Conservation (phyloP, 2,113 vertebrate genomes). For the Hippocampus guttulatus region DNA sequence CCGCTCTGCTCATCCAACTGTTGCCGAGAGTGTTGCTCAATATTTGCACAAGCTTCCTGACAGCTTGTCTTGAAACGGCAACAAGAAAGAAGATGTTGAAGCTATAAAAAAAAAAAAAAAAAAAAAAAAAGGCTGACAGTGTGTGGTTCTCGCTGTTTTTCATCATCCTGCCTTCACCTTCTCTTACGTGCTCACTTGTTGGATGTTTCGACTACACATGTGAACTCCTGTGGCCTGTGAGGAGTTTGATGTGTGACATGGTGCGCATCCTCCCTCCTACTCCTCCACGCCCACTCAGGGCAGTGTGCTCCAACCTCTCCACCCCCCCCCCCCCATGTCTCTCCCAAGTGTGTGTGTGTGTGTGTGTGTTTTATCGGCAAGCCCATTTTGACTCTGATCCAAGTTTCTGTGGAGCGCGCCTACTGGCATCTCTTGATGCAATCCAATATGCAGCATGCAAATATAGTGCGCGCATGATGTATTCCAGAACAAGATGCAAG, state of each 20-base stretch:
- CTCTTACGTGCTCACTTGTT: constrained; percentile 46
- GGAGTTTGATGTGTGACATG: constrained; percentile 51
- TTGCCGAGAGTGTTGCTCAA: constrained; percentile 37
- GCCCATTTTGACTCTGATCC: constrained; percentile 35
- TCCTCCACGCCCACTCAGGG: constrained; percentile 45
- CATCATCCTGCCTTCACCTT: constrained; percentile 36
- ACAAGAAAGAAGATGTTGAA: constrained; percentile 21
- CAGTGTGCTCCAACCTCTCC: constrained; percentile 11
- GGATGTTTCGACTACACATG: constrained; percentile 35
- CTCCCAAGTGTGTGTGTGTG: constrained; percentile 25
- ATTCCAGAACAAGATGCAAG: constrained; percentile 1
- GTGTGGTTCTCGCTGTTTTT: constrained; percentile 30
- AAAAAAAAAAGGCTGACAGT: constrained; percentile 8
- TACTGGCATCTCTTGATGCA: constrained; percentile 28
- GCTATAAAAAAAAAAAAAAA: background rate
- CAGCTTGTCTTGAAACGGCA: constrained; percentile 28
- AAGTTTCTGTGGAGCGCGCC: constrained; percentile 37
- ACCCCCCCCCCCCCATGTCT: constrained; percentile 20
- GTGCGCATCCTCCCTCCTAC: constrained; percentile 46
- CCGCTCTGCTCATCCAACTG: constrained; percentile 36
- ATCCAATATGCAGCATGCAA: constrained; percentile 34
- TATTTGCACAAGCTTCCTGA: constrained; percentile 34
- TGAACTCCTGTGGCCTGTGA: constrained; percentile 50
- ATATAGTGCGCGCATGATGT: constrained; percentile 19
- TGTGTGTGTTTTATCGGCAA: constrained; percentile 22